phyloP scores from a whole-genome alignment of 2,888 invertebrate genomes.

The Campaea margaritaria region DNA sequence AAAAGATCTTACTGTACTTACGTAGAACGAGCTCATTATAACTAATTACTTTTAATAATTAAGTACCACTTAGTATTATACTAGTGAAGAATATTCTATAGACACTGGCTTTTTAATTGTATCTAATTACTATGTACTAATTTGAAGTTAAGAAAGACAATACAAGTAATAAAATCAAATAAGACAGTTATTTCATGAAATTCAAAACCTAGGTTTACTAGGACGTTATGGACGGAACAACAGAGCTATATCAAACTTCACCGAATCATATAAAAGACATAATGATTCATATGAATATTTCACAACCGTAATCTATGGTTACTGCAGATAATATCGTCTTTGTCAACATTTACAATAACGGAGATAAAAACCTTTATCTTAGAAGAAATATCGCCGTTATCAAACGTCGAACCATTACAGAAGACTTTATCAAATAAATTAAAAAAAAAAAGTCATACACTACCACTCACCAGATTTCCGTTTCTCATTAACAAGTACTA shows the following conservation, averaged over 20 bases:
- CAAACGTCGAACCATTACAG: slow-evolving; percentile 13
- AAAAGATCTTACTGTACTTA: slow-evolving; percentile 10
- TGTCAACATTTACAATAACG: slow-evolving; percentile 11
- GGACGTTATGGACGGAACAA: too few species aligned
- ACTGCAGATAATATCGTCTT: not conserved
- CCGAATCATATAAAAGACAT: not conserved
- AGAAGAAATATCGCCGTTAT: slow-evolving; percentile 3
- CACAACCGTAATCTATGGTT: not conserved
- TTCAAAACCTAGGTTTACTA: too few species aligned
- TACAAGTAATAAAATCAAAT: too few species aligned
- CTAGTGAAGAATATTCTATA: too few species aligned
- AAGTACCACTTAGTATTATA: too few species aligned
- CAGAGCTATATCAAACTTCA: too few species aligned
- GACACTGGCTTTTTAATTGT: too few species aligned
- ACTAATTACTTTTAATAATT: slow-evolving; percentile 14
- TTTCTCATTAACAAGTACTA: slow-evolving; percentile 90
- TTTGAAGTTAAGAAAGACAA: too few species aligned
- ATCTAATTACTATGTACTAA: too few species aligned
- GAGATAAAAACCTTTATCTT: slow-evolving; percentile 11
- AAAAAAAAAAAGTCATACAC: slow-evolving; percentile 58
- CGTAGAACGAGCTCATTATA: slow-evolving; percentile 11
- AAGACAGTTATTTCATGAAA: too few species aligned
- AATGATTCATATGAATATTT: not conserved
- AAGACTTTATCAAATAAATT: slow-evolving; percentile 22
- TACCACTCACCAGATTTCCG: slow-evolving; percentile 91